Percentiles rank a stretch among this genome's conserved stretches.
phyloP scores from a whole-genome alignment of 2,797 vertebrate species.

The Sebastes elongatus region DNA sequence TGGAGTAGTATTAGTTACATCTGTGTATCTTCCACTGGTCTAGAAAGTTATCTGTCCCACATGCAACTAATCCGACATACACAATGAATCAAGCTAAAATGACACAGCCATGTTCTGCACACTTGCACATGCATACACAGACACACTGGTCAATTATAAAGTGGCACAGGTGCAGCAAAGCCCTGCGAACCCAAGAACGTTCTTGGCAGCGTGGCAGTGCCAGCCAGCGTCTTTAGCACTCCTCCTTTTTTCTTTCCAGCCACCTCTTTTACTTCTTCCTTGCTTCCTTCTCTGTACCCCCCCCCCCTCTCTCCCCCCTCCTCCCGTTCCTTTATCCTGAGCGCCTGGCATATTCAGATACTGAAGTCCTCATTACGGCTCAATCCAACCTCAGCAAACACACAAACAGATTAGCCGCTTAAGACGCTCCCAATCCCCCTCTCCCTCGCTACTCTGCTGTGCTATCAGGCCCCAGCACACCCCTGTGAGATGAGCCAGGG shows the following conservation, averaged over 20 bases:
- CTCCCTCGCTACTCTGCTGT: slow-evolving; percentile 80
- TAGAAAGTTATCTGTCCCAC: slow-evolving; percentile 25
- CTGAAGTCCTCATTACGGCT: slow-evolving; percentile 89
- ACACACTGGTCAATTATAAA: slow-evolving; percentile 43
- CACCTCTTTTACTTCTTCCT: slow-evolving; percentile 69
- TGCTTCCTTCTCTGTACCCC: slow-evolving; percentile 53
- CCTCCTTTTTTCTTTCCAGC: slow-evolving; percentile 54
- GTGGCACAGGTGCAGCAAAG: slow-evolving; percentile 55
- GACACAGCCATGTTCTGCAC: slow-evolving; percentile 10
- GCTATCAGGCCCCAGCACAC: slow-evolving; percentile 87
- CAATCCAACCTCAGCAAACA: slow-evolving; percentile 90
- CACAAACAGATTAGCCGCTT: slow-evolving; percentile 86
- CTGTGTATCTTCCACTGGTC: not conserved
- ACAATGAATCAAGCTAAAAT: slow-evolving; percentile 22
- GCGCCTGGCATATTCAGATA: slow-evolving; percentile 89
- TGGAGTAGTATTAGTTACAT: slow-evolving; percentile 3
- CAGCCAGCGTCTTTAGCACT: slow-evolving; percentile 62
- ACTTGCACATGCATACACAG: slow-evolving; percentile 25
- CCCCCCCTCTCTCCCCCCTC: not conserved
- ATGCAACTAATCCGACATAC: not conserved
- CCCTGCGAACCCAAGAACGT: slow-evolving; percentile 29
- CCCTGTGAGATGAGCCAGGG: slow-evolving; percentile 86
- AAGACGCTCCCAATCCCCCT: slow-evolving; percentile 84
- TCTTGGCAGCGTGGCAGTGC: slow-evolving; percentile 44
- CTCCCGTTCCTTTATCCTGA: slow-evolving; percentile 81